Base-by-base conservation (phyloP, 1,140 invertebrate species). In the Spodoptera litura region DNA sequence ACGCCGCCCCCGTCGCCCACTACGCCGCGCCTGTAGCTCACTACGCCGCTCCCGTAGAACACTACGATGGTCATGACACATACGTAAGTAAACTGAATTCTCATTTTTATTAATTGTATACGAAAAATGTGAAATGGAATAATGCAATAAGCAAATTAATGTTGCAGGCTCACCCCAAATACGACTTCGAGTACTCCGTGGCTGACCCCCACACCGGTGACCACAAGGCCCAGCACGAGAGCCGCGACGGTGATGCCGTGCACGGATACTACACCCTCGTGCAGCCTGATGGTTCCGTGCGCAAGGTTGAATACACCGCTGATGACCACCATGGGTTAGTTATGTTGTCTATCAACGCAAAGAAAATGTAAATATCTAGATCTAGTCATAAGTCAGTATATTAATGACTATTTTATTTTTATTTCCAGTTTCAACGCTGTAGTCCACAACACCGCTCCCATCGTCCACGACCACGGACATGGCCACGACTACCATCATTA, bases 141-240 rank as follows among this genome's bases (percentile, higher is more conserved):
- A 5, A 31, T 31, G 4, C 4, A 31, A 31, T 31, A 5, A 31
- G 31, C 4, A 3, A 31, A 31, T 31, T 31, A 4, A 31, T 25
- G 38, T 3, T 76, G 49, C 72, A 85, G 81, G 25, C 80, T 80
- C 78, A 95, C 77, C 89, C 89, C 15, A 89, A 91, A 85, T 95
- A 95, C 89, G 92, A 91, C 84, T 95, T 91, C 85, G 87, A 89
- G 2, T 96, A 96, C 87, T 93, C 93, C 64, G 95, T 96, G 15
- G 82, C 94, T 13, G 95, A 95, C 86, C 87, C 91, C 0, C 88
- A 91, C 86, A 90, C 90, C 79, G 90, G 90, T 49, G 90, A 89
- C 84, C 85, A 88, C 80, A 91, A 89, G 81, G 82, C 85, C 8
- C 89, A 89, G 83, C 88, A 89, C 80, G 88, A 91, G 85, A 82